Evolutionary conservation across 2,113 vertebrate genomes (phyloP), one percentile per base, ranked within the genome.

Genomic region (Oreotrochilus melanogaster): DNA sequence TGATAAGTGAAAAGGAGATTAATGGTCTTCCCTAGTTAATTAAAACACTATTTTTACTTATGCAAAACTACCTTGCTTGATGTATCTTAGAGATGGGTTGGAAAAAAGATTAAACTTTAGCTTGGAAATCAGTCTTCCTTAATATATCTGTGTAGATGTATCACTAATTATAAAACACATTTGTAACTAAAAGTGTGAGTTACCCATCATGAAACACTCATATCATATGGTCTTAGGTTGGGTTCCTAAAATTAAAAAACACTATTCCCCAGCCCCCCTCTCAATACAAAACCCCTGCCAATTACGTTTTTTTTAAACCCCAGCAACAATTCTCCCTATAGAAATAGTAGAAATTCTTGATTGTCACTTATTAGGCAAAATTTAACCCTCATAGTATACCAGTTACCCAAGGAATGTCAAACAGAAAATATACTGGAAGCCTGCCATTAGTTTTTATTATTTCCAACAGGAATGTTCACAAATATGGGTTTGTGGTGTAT

Each of bases 381-480:
- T 0, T 0, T n/a, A 67, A 43, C 31, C 72, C 84, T 37, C 43
- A 35, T 10, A 71, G 18, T 30, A 60, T 54, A 64, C 74, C 74
- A 64, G 24, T 69, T 78, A 84, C 74, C 43, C 51, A 64, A 56
- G 39, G 39, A 86, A 78, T 25, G 56, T 30, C 69, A 86, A 58
- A 93, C 43, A 95, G 45, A 80, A 92, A 80, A 33, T 43, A 51
- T 11, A 42, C 69, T 78, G 79, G 75, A 94, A 94, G 25, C 6
- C 21, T 86, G 86, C 50, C 50, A 88, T 62, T 67, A 79, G 48
- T 78, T 95, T 92, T 81, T 8, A 81, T 80, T 86, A 73, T 65
- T 95, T 92, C 79, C 76, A 84, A 74, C 28, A 60, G 76, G 66
- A 67, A 92, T 35, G n/a, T 91, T 93, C 92, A 37, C 58, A 89